Evolutionary conservation across 2,113 vertebrate genomes (phyloP).

Genomic region (Pongo abelii): DNA sequence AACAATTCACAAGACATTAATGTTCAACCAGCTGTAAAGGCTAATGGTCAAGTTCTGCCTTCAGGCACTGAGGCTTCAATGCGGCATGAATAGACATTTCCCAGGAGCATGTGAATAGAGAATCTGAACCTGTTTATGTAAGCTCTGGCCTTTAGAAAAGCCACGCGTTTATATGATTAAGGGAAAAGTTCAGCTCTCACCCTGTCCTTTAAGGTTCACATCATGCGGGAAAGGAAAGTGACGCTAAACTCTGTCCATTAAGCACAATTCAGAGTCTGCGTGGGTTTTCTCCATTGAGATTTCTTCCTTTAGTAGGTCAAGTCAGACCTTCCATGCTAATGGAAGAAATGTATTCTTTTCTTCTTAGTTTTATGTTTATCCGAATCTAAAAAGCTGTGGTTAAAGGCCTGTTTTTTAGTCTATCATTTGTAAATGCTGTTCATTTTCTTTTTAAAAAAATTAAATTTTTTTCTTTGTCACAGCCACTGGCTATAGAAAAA

Average conservation of each 20-base stretch:
- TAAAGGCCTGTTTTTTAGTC: neutral
- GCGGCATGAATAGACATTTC: conserved; percentile 53
- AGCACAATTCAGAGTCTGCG: conserved; percentile 29
- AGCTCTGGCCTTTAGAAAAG: conserved; percentile 47
- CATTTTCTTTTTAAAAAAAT: neutral
- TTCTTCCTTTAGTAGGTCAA: conserved; percentile 76
- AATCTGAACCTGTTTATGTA: conserved; percentile 57
- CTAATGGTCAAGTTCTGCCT: conserved; percentile 54
- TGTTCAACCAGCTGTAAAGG: conserved; percentile 61
- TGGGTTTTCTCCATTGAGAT: conserved; percentile 12
- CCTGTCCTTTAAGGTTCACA: conserved; percentile 15
- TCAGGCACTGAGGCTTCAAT: conserved; percentile 42
- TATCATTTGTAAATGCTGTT: neutral
- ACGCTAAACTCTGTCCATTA: neutral
- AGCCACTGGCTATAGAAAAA: neutral
- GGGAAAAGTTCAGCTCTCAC: neutral
- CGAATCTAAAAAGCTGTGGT: neutral
- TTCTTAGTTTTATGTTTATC: conserved; percentile 53
- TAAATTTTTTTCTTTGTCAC: too few relatives aligned
- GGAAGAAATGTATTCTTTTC: conserved; percentile 51
- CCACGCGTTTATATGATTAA: conserved; percentile 57
- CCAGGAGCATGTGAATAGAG: conserved; percentile 63
- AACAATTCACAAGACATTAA: conserved; percentile 67
- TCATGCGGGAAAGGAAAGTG: neutral
- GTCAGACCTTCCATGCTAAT: conserved; percentile 77